These are phyloP conservation scores for Diabrotica undecimpunctata DNA, from an alignment of 1,140 invertebrate species.

Conservation along the genomic window DNA sequence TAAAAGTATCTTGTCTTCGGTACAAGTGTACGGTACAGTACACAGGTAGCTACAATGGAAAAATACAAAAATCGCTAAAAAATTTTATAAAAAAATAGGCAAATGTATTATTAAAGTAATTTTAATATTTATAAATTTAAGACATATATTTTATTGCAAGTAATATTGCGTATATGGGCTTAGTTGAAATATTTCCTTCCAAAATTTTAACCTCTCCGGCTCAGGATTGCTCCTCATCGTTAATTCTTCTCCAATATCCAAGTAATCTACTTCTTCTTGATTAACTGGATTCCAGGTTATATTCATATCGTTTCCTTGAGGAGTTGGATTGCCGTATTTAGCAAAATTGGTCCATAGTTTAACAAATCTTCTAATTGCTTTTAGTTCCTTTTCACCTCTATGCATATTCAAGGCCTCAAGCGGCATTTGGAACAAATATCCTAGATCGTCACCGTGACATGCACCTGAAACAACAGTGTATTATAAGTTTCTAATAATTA, in stretches of 20 bases:
- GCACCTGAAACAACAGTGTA: not conserved
- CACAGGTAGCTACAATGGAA: too few relatives aligned
- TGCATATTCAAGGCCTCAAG: not conserved
- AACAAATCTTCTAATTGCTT: slow-evolving; percentile 15
- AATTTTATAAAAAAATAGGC: too few relatives aligned
- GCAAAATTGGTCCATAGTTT: slow-evolving; percentile 33
- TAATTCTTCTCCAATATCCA: slow-evolving; percentile 15
- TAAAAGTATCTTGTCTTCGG: too few relatives aligned
- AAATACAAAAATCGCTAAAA: too few relatives aligned
- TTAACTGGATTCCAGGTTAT: slow-evolving; percentile 9
- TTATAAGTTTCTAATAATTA: too few relatives aligned
- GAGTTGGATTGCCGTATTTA: slow-evolving; percentile 21
- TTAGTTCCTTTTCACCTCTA: slow-evolving; percentile 11
- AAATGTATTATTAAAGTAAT: too few relatives aligned
- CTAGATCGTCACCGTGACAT: not conserved
- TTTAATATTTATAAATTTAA: too few relatives aligned
- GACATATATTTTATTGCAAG: too few relatives aligned
- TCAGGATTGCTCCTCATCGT: slow-evolving; percentile 2
- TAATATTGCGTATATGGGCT: not conserved
- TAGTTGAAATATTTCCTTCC: slow-evolving; percentile 12
- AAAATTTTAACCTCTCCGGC: slow-evolving; percentile 4
- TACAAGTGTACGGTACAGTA: too few relatives aligned
- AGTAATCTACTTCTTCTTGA: not conserved
- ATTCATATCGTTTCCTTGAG: not conserved
- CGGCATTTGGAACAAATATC: not conserved